Base-by-base conservation (phyloP, 2,113 vertebrate species). In the Leucopsar rothschildi region DNA sequence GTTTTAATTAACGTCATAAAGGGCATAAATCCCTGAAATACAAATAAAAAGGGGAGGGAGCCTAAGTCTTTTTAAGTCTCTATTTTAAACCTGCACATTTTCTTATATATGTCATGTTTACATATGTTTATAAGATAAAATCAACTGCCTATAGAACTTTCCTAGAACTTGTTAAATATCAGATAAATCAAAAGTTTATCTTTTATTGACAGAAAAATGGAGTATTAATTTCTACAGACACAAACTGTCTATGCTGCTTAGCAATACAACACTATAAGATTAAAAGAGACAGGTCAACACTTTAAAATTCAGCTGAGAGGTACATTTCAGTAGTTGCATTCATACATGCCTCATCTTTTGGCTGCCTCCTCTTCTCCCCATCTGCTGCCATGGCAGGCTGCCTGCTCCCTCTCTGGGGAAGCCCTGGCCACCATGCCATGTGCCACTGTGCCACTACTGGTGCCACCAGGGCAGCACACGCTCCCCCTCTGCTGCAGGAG, bases 361-460 rank as follows among this genome's bases (percentile, higher is more conserved):
- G 96, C 95, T 96, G 95, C 81, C 56, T 95, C 42, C 88, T 66
- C n/a, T 63, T 22, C 42, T 77, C 59, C 66, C 97, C 96, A 97
- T 98, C 97, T 98, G 97, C 91, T 92, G 83, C 79, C 15, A 57
- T 96, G 96, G 97, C 95, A 55, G 37, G 52, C 73, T 91, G 73
- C 82, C 73, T 60, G 60, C 53, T 91, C n/a, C 45, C 3, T 5
- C n/a, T 13, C 73, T 80, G 82, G 73, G 44, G 25, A 53, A 65
- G 59, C 60, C 52, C n/a, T 0, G 4, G 82, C 52, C 53, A n/a
- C n/a, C 5, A 3, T 12, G 61, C n/a, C 61, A 12, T 2, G 24
- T 50, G 73, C 35, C 40, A 57, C 40, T 10, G 39, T 10, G 80
- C 35, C 78, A 55, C 77, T 39, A 25, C 93, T 4, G 95, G 94